A percentile compares a stretch with the other conserved stretches of the same genome.
phyloP scores from a whole-genome alignment of 2,797 vertebrate species.

The Amphiprion clarkii region DNA sequence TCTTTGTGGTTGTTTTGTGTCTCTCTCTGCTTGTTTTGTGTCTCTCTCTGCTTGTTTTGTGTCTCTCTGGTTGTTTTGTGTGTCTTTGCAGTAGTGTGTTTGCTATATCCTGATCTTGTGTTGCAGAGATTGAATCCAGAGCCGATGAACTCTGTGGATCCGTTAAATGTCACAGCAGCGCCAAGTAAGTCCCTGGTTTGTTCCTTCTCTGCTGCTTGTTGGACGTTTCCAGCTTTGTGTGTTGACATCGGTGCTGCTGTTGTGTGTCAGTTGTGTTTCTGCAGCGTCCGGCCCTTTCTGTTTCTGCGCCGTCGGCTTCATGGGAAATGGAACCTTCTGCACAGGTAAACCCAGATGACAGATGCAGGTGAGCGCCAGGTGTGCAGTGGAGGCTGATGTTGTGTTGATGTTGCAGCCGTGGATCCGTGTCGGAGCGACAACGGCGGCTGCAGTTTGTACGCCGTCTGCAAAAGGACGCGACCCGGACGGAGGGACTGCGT shows the following conservation, averaged over 20 bases:
- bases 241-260: neutral
- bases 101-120: no score
- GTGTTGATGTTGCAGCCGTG: constrained; percentile 76
- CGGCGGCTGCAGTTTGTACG: constrained; percentile 89
- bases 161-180: constrained; percentile 91
- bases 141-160: constrained; percentile 84
- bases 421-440: constrained; percentile 87
- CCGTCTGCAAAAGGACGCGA: constrained; percentile 88
- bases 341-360: constrained; percentile 76
- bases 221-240: no score
- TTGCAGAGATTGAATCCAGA: constrained; percentile 86
- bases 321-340: constrained; percentile 92
- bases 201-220: neutral
- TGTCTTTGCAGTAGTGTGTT: no score
- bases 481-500: constrained; percentile 88
- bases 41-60: no score
- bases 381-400: neutral
- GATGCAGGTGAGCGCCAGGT: neutral
- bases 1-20: no score
- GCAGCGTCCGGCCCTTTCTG: constrained; percentile 77
- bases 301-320: constrained; percentile 91
- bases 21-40: no score
- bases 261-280: constrained; percentile 85
- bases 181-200: constrained; percentile 87
- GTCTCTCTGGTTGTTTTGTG: no score